Base-by-base conservation (phyloP, 2,113 vertebrate species). In the Sinocyclocheilus anophthalmus region DNA sequence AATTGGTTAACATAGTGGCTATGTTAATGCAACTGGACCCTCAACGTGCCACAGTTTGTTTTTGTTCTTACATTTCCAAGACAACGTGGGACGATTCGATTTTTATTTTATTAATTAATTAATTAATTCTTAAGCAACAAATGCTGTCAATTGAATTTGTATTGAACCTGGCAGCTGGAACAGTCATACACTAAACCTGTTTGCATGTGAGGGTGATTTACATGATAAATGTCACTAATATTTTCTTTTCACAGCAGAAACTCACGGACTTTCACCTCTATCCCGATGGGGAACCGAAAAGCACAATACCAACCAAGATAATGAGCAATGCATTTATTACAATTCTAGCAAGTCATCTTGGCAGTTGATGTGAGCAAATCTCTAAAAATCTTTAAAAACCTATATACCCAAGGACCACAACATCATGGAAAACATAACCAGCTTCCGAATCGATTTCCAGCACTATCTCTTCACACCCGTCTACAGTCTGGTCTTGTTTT, bases 401-500 rank as follows among this genome's bases (percentile, higher is more conserved):
- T 37, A 37, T 70, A 10, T 10, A 42, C 18, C 26, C 11, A 63
- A 80, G 55, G 16, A 61, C 39, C 30, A 24, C 55, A 80, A 14
- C 53, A 45, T 48, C 37, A 76, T 48, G 73, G 42, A 76, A 26
- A 5, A 76, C 75, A 1, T 13, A 53, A 45, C 30, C 11, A 5
- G 16, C 26, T 1, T 11, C 63, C 59, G 5, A 22, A 16, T 18
- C 14, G 3, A 91, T 13, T 96, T 96, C 90, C 95, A 96, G 92
- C 92, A 90, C 53, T 89, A 93, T 67, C 87, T 96, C 1, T 94
- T 96, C 22, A 92, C 96, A 0, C 67, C 76, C 0, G 90, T 94
- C 75, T 97, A 96, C 93, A 91, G 89, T 82, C 0, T 93, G 0
- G 95, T 96, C 4, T 88, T 97, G 0, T 22, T 94, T 4, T 48